Base-by-base conservation (phyloP, 1,140 invertebrate genomes). In the Pseudomyrmex sp. region DNA sequence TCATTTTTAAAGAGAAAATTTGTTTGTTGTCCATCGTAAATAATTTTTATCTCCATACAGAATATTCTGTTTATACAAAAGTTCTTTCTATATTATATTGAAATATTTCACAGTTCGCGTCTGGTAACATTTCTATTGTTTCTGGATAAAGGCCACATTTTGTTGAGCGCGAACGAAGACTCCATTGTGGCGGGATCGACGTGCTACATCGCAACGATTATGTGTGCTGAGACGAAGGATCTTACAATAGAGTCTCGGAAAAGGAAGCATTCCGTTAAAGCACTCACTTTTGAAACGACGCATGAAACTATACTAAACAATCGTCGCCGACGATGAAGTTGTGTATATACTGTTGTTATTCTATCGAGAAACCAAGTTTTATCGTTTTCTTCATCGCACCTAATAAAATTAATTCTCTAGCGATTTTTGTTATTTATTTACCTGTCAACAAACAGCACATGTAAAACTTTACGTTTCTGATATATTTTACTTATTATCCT, bases 151-250 rank as follows among this genome's bases (percentile, higher is more conserved):
- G 44, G 54, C 54, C 50, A 59, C 66, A 50, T 72, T 52, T 76
- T 23, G 46, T 63, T 70, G 66, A 15, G 44, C 54, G 44, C 48
- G 44, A 80, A 70, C 35, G 54, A 80, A 70, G 66, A 70, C 20
- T 72, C 44, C 3, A 80, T 80, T 80, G 66, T 80, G 8, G 66
- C 12, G 44, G 12, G 52, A 80, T 72, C 54, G 76, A 80, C 66
- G 66, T 26, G 46, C 15, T 59, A 15, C 54, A 13, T 26, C 66
- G 58, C 58, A 79, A 79, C 76, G 66, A 72, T 70, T 80, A 80
- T 80, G 20, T 80, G 76, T 80, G 54, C 56, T 62, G 20, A 72
- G 54, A 52, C 23, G 76, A 12, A 70, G 54, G 4, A 7, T 23
- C 46, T 12, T 72, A 80, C 54, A 80, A 72, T 72, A 18, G 54